phyloP scores from a whole-genome alignment of 2,113 vertebrate genomes.

The Okapia johnstoni region DNA sequence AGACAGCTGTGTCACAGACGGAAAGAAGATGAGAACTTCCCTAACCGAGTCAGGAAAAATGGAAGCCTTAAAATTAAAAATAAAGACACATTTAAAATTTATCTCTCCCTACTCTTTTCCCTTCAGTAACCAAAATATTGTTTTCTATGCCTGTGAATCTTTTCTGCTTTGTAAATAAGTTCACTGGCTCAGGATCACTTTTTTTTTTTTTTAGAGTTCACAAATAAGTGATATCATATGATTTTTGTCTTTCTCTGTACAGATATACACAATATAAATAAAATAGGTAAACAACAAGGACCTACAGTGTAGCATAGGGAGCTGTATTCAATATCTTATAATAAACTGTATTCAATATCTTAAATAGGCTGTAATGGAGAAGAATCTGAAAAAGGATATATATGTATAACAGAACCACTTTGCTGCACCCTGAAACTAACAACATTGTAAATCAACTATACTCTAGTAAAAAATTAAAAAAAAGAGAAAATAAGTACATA shows the following conservation, averaged over 20 bases:
- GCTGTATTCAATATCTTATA: background rate
- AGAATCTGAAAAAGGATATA: background rate
- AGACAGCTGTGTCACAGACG: too few relatives aligned
- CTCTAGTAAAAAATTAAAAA: background rate
- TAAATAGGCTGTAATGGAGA: background rate
- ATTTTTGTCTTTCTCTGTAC: background rate
- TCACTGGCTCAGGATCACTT: background rate
- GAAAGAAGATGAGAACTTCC: background rate
- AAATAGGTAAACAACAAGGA: background rate
- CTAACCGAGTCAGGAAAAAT: background rate
- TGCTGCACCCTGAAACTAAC: background rate
- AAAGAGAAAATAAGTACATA: background rate
- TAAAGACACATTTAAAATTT: background rate
- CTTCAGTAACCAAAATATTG: background rate
- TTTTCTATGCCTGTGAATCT: background rate
- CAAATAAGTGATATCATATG: background rate
- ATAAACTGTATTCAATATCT: background rate
- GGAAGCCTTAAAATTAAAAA: background rate
- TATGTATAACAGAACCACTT: background rate
- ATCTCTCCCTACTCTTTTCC: background rate
- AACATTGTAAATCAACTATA: background rate
- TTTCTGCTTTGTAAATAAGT: background rate
- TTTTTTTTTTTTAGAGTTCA: background rate
- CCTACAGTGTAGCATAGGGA: background rate
- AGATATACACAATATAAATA: background rate